Base-by-base conservation (phyloP, 2,797 vertebrate genomes). In the Chaunax sp. region DNA sequence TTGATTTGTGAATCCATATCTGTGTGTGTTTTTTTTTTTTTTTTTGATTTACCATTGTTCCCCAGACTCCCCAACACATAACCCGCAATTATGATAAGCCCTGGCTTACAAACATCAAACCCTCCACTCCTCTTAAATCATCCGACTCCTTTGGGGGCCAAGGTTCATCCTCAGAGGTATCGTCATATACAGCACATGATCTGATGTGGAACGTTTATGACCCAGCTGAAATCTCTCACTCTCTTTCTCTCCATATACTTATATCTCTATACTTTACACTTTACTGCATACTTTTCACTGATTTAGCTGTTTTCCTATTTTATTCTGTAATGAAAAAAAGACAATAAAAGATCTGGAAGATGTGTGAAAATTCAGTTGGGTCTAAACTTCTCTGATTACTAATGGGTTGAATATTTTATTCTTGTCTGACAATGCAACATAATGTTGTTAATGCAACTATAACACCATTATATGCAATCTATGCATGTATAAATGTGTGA, bases 81-180 rank as follows among this genome's bases (percentile, higher is more conserved):
- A 96, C 93, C 94, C 97, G 97, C 94, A 99, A 99, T 98, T 99
- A 99, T 95, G 97, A 98, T 98, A 99, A 99, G 92, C 98, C 98
- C 89, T 99, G 98, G 98, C 95, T 99, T 95, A 95, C 96, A 97
- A 99, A 99, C 98, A 98, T 97, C 98, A 99, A 99, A 97, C 92
- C 96, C 90, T 95, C 95, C 93, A 94, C 94, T 96, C 95, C 97
- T 92, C 92, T 96, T 97, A 99, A 97, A 91, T 94, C 96, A 92
- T 93, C 96, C 87, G 97, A 99, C 92, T 96, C 96, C 94, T 96
- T 96, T 93, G 96, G 95, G 90, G 96, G 93, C 93, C 94, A 95
- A 91, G 95, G 95, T 90, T 95, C 97, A 80, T 97, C 98, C 91
- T 90, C 95, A 93, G 98, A 99, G 98, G 98, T 99, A 99, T 94